Conservation (phyloP, 2,113 vertebrate genomes). For the Antennarius striatus region DNA sequence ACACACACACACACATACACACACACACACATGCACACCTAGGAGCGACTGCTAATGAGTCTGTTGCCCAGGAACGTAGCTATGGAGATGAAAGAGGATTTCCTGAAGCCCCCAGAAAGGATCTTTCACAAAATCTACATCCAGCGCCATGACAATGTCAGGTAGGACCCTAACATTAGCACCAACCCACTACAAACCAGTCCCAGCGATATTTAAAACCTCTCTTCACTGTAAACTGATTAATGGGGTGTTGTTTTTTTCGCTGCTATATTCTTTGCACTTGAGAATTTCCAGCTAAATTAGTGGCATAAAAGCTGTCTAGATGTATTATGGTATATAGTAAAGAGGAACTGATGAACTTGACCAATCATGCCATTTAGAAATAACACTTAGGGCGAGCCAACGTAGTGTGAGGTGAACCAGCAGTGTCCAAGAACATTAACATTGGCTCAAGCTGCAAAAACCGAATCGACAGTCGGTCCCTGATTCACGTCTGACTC, state of each 20-base stretch:
- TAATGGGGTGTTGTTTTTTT: slow-evolving; percentile 19
- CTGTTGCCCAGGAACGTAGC: slow-evolving; percentile 98
- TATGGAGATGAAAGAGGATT: slow-evolving; percentile 99
- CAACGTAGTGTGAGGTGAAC: slow-evolving; percentile 27
- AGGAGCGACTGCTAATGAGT: slow-evolving; percentile 99
- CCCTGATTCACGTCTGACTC: background rate
- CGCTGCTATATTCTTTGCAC: slow-evolving; percentile 7
- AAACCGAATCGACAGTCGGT: slow-evolving; percentile 20
- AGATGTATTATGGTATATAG: slow-evolving; percentile 3
- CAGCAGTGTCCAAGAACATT: slow-evolving; percentile 39
- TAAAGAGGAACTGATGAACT: slow-evolving; percentile 27
- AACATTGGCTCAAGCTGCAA: slow-evolving; percentile 14
- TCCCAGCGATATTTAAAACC: slow-evolving; percentile 9
- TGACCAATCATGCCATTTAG: slow-evolving; percentile 30
- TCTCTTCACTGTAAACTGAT: background rate
- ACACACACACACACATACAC: slow-evolving; percentile 18
- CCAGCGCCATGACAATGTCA: slow-evolving; percentile 99
- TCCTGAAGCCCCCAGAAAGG: slow-evolving; percentile 96
- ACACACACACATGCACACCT: slow-evolving; percentile 25
- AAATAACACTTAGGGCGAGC: slow-evolving; percentile 15
- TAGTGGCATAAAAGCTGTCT: slow-evolving; percentile 28
- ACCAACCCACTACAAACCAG: background rate
- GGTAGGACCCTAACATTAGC: slow-evolving; percentile 77
- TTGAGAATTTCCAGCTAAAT: slow-evolving; percentile 10
- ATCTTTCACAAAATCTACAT: slow-evolving; percentile 99